A percentile compares a stretch with the other conserved stretches of the same genome.
phyloP scores from a whole-genome alignment of 2,797 vertebrate species.

The Silurus aristotelis region DNA sequence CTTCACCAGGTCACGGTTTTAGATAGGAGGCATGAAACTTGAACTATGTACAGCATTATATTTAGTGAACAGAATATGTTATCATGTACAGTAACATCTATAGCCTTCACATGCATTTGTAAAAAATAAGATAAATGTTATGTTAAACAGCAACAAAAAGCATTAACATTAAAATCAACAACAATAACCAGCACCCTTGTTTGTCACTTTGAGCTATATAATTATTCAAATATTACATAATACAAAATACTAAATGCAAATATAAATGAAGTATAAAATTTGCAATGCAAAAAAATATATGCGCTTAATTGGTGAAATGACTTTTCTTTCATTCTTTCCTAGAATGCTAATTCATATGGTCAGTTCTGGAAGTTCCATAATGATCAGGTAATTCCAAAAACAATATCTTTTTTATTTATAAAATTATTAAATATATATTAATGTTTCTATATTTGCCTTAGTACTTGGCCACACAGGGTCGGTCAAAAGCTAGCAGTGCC shows the following conservation, averaged over 20 bases:
- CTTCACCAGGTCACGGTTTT: not conserved
- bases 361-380: conserved; percentile 66
- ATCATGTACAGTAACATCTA: not conserved
- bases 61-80: not conserved
- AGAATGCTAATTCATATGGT: conserved; percentile 43
- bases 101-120: not conserved
- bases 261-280: no score
- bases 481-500: conserved; percentile 63
- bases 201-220: no score
- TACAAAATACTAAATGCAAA: no score
- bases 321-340: conserved; percentile 35
- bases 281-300: not conserved
- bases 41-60: not conserved
- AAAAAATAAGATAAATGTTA: no score
- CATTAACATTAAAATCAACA: no score
- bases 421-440: not conserved
- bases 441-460: conserved; percentile 42
- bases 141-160: no score
- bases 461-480: conserved; percentile 52
- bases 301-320: not conserved
- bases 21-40: not conserved
- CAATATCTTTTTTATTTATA: not conserved
- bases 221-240: no score
- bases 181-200: no score
- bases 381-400: conserved; percentile 57